Conservation (phyloP, 1,140 invertebrate genomes). For the Ostrea denselamellosa region DNA sequence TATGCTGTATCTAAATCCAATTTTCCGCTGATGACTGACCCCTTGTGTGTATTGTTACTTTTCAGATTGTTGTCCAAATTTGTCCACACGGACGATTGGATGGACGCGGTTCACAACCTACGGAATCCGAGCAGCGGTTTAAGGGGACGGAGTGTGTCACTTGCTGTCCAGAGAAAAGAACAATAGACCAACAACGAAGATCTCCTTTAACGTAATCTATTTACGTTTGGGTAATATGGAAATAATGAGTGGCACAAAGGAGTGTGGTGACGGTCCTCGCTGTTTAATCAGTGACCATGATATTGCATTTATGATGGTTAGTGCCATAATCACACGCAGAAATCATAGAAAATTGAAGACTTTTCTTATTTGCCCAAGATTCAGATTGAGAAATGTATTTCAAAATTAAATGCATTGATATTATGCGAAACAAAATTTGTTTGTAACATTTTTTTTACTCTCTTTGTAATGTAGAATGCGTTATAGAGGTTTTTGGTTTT, state of each 20-base stretch:
- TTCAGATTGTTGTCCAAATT: slow-evolving; percentile 25
- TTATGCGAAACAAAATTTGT: neutral
- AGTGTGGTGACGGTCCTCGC: neutral
- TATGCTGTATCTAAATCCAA: slow-evolving; percentile 31
- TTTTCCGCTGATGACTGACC: slow-evolving; percentile 25
- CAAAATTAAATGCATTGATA: neutral
- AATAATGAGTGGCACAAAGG: slow-evolving; percentile 13
- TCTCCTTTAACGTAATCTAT: neutral
- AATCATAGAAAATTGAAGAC: neutral
- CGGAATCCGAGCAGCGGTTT: neutral
- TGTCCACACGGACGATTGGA: neutral
- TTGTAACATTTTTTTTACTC: neutral
- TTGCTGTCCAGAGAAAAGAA: neutral
- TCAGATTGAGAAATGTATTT: neutral
- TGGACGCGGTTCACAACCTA: neutral
- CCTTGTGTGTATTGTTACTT: slow-evolving; percentile 8
- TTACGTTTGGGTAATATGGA: slow-evolving; percentile 28
- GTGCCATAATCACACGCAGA: neutral
- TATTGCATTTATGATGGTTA: neutral
- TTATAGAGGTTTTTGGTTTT: no score
- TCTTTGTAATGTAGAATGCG: no score
- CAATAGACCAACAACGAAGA: neutral
- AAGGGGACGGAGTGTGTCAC: neutral
- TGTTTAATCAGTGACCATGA: neutral
- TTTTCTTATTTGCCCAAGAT: neutral